Percentiles rank a stretch among this genome's conserved stretches.
Conservation (phyloP, 2,888 invertebrate genomes). For the Andrena hattorfiana region DNA sequence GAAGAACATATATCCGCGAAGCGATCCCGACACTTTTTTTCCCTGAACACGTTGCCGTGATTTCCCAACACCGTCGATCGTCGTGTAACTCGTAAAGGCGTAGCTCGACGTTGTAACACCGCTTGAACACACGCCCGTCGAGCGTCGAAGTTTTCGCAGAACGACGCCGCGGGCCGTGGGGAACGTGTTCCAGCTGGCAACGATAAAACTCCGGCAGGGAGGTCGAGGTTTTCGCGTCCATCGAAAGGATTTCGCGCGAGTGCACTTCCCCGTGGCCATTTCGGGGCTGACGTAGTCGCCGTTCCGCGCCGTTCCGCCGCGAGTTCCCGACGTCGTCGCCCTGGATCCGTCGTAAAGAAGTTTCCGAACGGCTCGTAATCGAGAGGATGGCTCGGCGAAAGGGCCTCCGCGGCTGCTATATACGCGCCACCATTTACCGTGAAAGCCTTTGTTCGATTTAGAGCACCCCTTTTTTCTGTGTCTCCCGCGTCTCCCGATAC, state of each 20-base stretch:
- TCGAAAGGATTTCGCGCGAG: slow-evolving; percentile 53
- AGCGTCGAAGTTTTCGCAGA: too few relatives aligned
- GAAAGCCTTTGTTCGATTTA: slow-evolving; percentile 71
- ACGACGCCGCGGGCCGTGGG: not conserved
- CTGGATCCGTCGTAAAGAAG: slow-evolving; percentile 66
- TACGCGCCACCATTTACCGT: slow-evolving; percentile 55
- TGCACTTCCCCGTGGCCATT: slow-evolving; percentile 47
- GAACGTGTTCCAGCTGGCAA: not conserved
- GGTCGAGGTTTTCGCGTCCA: slow-evolving; percentile 26
- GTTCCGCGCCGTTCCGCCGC: slow-evolving; percentile 29
- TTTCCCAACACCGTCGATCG: not conserved
- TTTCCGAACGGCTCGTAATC: slow-evolving; percentile 66
- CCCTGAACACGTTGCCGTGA: not conserved
- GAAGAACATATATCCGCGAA: too few relatives aligned
- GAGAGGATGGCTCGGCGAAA: slow-evolving; percentile 46
- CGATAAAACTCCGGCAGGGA: slow-evolving; percentile 43
- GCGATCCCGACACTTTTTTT: too few relatives aligned
- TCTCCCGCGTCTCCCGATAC: slow-evolving; percentile 43
- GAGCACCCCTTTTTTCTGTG: slow-evolving; percentile 55
- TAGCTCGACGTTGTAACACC: not conserved
- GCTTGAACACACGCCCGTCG: not conserved
- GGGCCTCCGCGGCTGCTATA: slow-evolving; percentile 19
- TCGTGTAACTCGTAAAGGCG: slow-evolving; percentile 17
- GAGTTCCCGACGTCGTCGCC: slow-evolving; percentile 41
- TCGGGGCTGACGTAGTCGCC: slow-evolving; percentile 46